Evolutionary conservation across 1,140 invertebrate genomes (phyloP), one percentile per base, ranked within the genome.

Genomic region (Camponotus vicinus): DNA sequence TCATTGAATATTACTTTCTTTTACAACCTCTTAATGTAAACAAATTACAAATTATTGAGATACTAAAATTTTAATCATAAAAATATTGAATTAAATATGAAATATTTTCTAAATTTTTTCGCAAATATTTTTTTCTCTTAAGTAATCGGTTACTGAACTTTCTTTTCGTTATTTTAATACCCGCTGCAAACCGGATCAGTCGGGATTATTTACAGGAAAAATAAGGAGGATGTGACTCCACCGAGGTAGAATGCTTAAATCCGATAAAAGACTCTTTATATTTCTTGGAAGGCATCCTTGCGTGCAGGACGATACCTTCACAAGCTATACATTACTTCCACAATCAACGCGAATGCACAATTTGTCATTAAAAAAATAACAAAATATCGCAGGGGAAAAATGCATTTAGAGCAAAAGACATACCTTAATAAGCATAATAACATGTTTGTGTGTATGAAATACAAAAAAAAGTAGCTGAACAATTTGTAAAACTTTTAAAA

Each of bases 251-350:
- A 69, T 5, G 42, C n/a, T 69, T 45, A 69, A 69, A 69, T 69
- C 67, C 67, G 67, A 69, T 69, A 69, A 69, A 69, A 21, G 67
- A 27, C n/a, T 45, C 40, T 69, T 69, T 69, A 27, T 49, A 69
- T 5, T 69, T 69, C 67, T 69, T 6, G 11, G 40, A 69, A 69
- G 11, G 42, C n/a, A 69, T 69, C n/a, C 21, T 69, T 27, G 67
- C 67, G n/a, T 34, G n/a, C 42, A 27, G 40, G 5, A 49, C 45
- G 45, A 52, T 52, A 18, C 49, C 13, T 52, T 15, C 49, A 52
- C 49, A 52, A 52, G 27, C n/a, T 27, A 8, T 21, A 21, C n/a
- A 34, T 69, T 69, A 42, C 3, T 64, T 34, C 27, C 5, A 64
- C 2, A 52, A 52, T 64, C 32, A 32, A 49, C 11, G 21, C 11